phyloP scores from a whole-genome alignment of 2,113 vertebrate species.

The Sitta europaea region DNA sequence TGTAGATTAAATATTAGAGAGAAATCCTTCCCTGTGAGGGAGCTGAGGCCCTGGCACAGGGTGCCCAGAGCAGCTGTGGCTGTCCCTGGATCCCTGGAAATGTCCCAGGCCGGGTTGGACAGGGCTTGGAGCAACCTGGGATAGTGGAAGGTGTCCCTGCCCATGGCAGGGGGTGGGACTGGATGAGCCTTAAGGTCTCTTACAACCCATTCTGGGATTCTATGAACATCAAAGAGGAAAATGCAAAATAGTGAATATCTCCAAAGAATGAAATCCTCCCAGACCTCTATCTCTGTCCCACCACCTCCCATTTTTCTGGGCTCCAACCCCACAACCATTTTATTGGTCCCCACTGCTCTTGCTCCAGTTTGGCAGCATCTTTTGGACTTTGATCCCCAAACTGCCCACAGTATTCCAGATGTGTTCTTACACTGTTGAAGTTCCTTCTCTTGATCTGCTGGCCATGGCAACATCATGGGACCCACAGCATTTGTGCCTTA shows the following conservation, averaged over 20 bases:
- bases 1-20: accelerated
- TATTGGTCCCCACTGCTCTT: background rate
- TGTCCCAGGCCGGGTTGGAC: accelerated
- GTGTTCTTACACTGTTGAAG: background rate
- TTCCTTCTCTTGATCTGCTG: background rate
- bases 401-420: background rate
- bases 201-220: background rate
- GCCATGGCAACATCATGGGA: background rate
- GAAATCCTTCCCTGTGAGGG: background rate
- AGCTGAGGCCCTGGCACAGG: accelerated
- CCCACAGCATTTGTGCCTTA: background rate
- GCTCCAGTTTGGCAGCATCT: background rate
- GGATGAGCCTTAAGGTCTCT: background rate
- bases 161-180: accelerated
- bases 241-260: accelerated
- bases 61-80: background rate
- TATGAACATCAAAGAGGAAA: background rate
- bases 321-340: background rate
- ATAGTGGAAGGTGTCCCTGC: accelerated
- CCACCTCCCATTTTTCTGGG: background rate
- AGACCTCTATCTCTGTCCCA: background rate
- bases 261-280: background rate
- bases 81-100: background rate
- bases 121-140: accelerated
- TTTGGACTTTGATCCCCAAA: background rate